These are phyloP conservation scores for zebrafish (Danio rerio) DNA, from an alignment of 2,113 vertebrate species.

Conservation along the genomic window DNA sequence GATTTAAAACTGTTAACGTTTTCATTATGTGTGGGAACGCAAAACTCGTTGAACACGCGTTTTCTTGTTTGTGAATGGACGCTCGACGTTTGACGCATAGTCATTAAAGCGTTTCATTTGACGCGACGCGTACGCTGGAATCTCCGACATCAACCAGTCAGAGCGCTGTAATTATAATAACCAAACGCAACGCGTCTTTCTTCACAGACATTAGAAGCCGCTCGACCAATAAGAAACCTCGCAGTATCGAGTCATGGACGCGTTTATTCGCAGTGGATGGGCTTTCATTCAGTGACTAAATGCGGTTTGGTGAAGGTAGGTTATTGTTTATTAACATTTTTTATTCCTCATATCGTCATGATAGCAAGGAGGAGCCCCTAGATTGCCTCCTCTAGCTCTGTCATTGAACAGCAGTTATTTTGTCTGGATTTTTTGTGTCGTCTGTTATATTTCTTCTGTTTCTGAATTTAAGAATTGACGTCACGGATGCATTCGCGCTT, in stretches of 20 bases:
- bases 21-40: neutral
- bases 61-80: neutral
- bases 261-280: neutral
- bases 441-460: neutral
- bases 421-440: neutral
- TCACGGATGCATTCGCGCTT: neutral
- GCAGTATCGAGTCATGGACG: neutral
- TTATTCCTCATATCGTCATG: neutral
- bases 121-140: neutral
- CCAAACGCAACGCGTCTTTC: neutral
- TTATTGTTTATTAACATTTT: neutral
- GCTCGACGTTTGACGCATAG: neutral
- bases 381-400: neutral
- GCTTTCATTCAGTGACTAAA: neutral
- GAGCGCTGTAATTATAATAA: neutral
- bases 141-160: neutral
- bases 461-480: neutral
- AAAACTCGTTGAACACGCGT: neutral
- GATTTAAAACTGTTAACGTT: neutral
- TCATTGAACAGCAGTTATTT: neutral
- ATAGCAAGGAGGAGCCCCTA: neutral
- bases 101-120: neutral
- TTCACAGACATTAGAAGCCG: neutral
- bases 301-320: constrained; percentile 8
- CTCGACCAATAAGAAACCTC: neutral